A percentile compares a stretch with the other conserved stretches of the same genome.
These are phyloP conservation scores for Hystrix brachyura DNA, from an alignment of 2,113 vertebrate genomes.

Conservation along the genomic window DNA sequence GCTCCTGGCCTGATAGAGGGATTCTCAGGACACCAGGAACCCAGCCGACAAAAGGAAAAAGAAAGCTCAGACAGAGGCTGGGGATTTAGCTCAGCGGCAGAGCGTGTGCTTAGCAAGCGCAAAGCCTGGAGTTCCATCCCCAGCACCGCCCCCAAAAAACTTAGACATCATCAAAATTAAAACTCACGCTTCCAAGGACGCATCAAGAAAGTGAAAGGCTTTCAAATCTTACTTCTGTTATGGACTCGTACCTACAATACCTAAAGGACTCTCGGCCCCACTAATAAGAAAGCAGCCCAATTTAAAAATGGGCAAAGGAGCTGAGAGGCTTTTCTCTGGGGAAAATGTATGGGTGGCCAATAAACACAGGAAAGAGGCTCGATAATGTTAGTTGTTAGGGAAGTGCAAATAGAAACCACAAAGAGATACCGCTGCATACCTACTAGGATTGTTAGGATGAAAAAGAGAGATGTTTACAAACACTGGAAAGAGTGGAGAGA, in stretches of 20 bases:
- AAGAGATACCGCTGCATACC: neutral
- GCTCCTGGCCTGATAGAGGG: neutral
- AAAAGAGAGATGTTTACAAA: neutral
- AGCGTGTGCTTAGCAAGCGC: no score
- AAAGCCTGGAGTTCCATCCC: no score
- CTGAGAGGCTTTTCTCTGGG: neutral
- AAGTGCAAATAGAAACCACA: neutral
- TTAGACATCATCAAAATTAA: neutral
- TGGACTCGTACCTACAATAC: no score
- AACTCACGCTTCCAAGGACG: neutral
- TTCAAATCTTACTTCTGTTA: neutral
- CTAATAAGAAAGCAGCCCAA: neutral
- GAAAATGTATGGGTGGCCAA: neutral
- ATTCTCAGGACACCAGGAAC: neutral
- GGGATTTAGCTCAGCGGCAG: no score
- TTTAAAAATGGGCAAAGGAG: neutral
- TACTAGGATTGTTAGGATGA: neutral
- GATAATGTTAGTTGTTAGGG: neutral
- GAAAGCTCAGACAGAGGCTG: neutral
- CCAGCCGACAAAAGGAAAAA: neutral
- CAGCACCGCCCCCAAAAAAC: neutral
- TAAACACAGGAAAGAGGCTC: neutral
- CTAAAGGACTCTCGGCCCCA: neutral
- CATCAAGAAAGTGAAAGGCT: neutral
- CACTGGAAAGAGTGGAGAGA: neutral